A percentile compares a stretch with the other conserved stretches of the same genome.
Evolutionary conservation across 2,797 vertebrate species (phyloP).

Genomic region (Alouatta caraya): DNA sequence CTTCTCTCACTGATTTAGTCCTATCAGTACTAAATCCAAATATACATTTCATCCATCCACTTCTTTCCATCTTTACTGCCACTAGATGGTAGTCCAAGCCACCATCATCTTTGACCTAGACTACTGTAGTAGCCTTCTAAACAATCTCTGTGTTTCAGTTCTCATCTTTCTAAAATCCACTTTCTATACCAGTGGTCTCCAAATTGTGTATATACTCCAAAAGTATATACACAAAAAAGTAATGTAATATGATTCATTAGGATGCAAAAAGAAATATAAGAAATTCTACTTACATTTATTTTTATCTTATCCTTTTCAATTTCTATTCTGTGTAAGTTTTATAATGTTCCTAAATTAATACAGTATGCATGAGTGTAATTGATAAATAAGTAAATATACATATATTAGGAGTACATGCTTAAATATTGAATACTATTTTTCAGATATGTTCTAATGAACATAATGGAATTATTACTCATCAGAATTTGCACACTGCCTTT

Average conservation of each 20-base stretch:
- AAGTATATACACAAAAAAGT: not conserved
- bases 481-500: not conserved
- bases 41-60: not conserved
- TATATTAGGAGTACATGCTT: not conserved
- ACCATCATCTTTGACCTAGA: constrained; percentile 14
- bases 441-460: not conserved
- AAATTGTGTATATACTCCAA: not conserved
- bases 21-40: not conserved
- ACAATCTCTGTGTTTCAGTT: not conserved
- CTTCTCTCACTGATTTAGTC: not conserved
- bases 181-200: not conserved
- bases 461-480: not conserved
- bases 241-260: not conserved
- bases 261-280: not conserved
- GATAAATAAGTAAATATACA: not conserved
- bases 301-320: not conserved
- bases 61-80: constrained; percentile 33
- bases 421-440: not conserved
- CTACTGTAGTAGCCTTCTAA: not conserved
- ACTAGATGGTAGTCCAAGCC: constrained; percentile 51
- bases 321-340: not conserved
- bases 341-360: not conserved
- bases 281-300: constrained; percentile 8
- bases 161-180: not conserved
- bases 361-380: not conserved